Evolutionary conservation across 1,140 invertebrate genomes (phyloP), one percentile per base, ranked within the genome.

Genomic region (Reticulitermes speratus): DNA sequence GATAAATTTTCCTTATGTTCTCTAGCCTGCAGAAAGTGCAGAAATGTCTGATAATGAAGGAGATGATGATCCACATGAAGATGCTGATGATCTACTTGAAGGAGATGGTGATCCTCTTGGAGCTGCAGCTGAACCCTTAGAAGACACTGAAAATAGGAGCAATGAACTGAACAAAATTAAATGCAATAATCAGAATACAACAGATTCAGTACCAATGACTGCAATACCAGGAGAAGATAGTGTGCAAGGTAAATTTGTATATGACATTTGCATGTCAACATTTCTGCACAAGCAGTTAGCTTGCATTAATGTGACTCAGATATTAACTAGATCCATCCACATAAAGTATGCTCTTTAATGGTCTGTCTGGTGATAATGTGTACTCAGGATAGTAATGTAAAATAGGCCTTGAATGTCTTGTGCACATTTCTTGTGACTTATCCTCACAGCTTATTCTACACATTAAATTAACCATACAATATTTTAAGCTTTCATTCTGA

Each of bases 11-110:
- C n/a, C 11, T 75, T n/a, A 8, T 25, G 9, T 30, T 75, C n/a
- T 30, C 3, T 75, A 75, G 65, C 25, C n/a, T 75, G 44, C 45
- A 75, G 38, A 59, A 38, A 25, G 82, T 16, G 75, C 65, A 21
- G 84, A 32, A 25, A 48, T 52, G 85, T 75, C 55, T n/a, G 86
- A 89, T 85, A 52, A 89, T 65, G 88, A 89, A 88, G 87, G 86
- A 88, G 87, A 86, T 14, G 84, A 12, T 16, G 85, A 88, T 83
- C 85, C 88, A 87, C 86, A 87, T 65, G 87, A 87, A 83, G 83
- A 87, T 55, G 52, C 52, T 55, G 52, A 12, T 21, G 52, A 55
- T 21, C 52, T 16, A 55, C 52, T 55, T 65, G 88, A 89, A 88
- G 87, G 85, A 88, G 87, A 87, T 19, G 84, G 9, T 16, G 84